phyloP scores from a whole-genome alignment of 2,888 invertebrate genomes.

The Troides oblongomaculatus region DNA sequence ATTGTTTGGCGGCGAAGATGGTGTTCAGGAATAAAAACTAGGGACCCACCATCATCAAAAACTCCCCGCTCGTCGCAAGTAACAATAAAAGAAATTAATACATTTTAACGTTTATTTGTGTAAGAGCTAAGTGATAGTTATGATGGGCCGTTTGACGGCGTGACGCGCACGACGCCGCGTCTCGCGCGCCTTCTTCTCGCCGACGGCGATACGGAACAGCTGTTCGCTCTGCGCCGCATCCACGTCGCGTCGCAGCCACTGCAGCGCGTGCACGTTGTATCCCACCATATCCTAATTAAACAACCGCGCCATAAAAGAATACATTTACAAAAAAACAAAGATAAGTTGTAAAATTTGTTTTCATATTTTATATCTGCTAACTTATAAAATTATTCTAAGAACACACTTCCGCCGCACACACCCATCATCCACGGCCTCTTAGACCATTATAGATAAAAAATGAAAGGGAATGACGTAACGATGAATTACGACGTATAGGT shows the following conservation, averaged over 20 bases:
- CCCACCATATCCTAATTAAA: conserved; percentile 87
- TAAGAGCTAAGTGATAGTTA: conserved; percentile 58
- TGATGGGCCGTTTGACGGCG: conserved; percentile 81
- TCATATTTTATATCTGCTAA: too few relatives aligned
- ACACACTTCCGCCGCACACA: too few relatives aligned
- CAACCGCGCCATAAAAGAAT: not conserved
- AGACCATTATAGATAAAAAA: too few relatives aligned
- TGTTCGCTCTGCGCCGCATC: conserved; percentile 88
- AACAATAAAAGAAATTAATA: not conserved
- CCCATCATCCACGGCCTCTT: too few relatives aligned
- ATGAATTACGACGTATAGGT: too few relatives aligned
- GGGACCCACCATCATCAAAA: too few relatives aligned
- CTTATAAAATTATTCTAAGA: too few relatives aligned
- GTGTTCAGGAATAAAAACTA: too few relatives aligned
- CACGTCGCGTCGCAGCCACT: conserved; percentile 86
- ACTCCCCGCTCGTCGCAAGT: not conserved
- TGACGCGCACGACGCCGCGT: conserved; percentile 82
- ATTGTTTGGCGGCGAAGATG: not conserved
- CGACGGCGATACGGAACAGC: conserved; percentile 88
- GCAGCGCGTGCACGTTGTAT: conserved; percentile 90
- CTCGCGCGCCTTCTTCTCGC: conserved; percentile 81
- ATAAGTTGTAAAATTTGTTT: too few relatives aligned
- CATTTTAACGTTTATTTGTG: not conserved
- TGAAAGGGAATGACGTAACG: too few relatives aligned
- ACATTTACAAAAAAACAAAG: not conserved